A percentile compares a stretch with the other conserved stretches of the same genome.
Evolutionary conservation across 2,888 invertebrate genomes (phyloP).

Genomic region (Netelia melanura): DNA sequence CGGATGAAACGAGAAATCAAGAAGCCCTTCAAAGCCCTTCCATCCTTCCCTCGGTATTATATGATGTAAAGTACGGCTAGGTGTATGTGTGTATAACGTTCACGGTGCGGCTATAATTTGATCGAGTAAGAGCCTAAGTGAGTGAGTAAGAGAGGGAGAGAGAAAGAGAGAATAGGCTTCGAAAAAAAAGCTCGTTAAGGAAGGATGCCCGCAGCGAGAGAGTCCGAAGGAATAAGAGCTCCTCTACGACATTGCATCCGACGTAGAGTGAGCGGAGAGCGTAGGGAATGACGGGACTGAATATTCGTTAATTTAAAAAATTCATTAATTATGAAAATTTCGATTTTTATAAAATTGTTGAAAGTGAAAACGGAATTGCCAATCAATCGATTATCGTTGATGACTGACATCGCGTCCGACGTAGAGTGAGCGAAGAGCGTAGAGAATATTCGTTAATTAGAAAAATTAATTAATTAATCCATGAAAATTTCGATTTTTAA

Average conservation of each 20-base stretch:
- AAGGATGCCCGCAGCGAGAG: conserved; percentile 54
- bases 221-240: conserved; percentile 23
- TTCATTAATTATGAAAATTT: not conserved
- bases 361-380: not conserved
- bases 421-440: too few species aligned
- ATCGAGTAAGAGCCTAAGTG: conserved; percentile 54
- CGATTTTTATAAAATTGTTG: not conserved
- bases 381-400: too few species aligned
- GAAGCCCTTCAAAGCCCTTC: conserved; percentile 13
- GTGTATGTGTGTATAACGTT: conserved; percentile 29
- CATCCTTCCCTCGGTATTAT: not conserved
- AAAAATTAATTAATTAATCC: too few species aligned
- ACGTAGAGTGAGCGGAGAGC: conserved; percentile 9
- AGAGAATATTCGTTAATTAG: too few species aligned
- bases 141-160: too few species aligned
- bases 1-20: conserved; percentile 37
- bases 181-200: conserved; percentile 67
- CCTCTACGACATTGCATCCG: conserved; percentile 28
- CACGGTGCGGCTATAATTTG: conserved; percentile 65
- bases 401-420: too few species aligned
- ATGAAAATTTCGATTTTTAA: too few species aligned
- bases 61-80: conserved; percentile 9
- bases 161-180: too few species aligned
- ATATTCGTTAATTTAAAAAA: not conserved
- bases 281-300: not conserved